Base-by-base conservation (phyloP, 2,113 vertebrate genomes). In the Psophia crepitans region DNA sequence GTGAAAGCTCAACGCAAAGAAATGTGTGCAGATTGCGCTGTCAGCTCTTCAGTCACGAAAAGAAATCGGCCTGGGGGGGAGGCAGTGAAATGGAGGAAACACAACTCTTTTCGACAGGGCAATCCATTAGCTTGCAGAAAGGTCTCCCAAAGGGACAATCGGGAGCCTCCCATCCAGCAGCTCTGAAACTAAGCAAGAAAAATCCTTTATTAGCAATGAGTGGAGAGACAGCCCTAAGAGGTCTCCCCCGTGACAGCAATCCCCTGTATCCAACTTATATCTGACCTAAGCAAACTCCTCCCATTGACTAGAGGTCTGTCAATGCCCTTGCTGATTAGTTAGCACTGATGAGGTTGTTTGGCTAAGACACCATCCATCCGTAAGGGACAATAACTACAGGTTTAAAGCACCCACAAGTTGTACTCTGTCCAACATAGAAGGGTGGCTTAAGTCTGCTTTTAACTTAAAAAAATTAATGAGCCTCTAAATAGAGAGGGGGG, bases 271-370 rank as follows among this genome's bases (percentile, higher is more conserved):
- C 2, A 51, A 35, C 33, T 49, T 9, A 2, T 6, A 17, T 6
- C 35, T 75, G 32, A 60, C 46, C 26, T 39, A n/a, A 75, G 66
- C 51, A 74, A 68, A 8, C 27, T 53, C 13, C 14, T 89, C 8
- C 32, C 1, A 1, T 19, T 49, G 37, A 41, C 20, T 41, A 33
- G 26, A 46, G 16, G 30, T 35, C 66, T 44, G 9, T 46, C n/a
- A 26, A 32, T 3, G n/a, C 3, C 0, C 30, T 48, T 61, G 35
- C 32, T 58, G 39, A 15, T 33, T 1, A 9, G 19, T 33, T 80
- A 23, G 19, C 43, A 21, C 48, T 37, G 49, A 6, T 0, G 0
- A 56, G 33, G 9, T 5, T 60, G 37, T 15, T 64, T 53, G 65
- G 33, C 39, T 27, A 30, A 39, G 41, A n/a, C 19, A 33, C 10